Percentiles rank a stretch among this genome's conserved stretches.
These are phyloP conservation scores for Argyra leucocephala DNA, from an alignment of 2,888 invertebrate genomes.

Conservation along the genomic window DNA sequence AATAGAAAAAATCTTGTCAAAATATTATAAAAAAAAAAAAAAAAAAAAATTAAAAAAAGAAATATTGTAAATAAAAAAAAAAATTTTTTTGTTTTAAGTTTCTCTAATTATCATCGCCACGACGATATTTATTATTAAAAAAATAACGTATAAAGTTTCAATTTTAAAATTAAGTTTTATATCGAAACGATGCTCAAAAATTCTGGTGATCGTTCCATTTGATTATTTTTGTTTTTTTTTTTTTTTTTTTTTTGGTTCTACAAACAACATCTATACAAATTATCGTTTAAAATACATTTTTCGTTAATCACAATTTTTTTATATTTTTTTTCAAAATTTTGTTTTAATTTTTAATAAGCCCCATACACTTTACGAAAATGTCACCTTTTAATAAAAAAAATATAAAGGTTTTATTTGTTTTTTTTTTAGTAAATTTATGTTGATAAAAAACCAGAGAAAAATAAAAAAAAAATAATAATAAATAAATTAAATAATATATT, in stretches of 20 bases:
- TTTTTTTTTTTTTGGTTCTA: no score
- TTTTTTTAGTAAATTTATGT: conserved; percentile 13
- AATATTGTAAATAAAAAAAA: conserved; percentile 29
- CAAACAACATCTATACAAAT: no score
- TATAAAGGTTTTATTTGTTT: conserved; percentile 1
- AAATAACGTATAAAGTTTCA: no score
- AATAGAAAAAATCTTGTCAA: background rate
- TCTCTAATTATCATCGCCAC: conserved; percentile 16
- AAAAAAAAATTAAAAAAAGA: conserved; percentile 21
- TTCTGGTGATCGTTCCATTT: conserved; percentile 35
- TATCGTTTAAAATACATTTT: no score
- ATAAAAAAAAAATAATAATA: no score
- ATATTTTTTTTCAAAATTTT: no score
- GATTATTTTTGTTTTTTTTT: no score
- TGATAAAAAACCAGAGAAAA: no score
- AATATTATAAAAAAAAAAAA: conserved; percentile 10
- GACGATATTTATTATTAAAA: conserved; percentile 22
- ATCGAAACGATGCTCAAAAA: conserved; percentile 48
- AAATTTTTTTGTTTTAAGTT: conserved; percentile 22
- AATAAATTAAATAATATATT: no score
- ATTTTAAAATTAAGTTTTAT: no score
- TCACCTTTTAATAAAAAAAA: conserved; percentile 25
- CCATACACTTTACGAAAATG: conserved; percentile 41
- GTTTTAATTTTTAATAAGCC: no score
- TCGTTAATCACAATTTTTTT: no score